Base-by-base conservation (phyloP, 2,797 vertebrate genomes). In the Prionace glauca region DNA sequence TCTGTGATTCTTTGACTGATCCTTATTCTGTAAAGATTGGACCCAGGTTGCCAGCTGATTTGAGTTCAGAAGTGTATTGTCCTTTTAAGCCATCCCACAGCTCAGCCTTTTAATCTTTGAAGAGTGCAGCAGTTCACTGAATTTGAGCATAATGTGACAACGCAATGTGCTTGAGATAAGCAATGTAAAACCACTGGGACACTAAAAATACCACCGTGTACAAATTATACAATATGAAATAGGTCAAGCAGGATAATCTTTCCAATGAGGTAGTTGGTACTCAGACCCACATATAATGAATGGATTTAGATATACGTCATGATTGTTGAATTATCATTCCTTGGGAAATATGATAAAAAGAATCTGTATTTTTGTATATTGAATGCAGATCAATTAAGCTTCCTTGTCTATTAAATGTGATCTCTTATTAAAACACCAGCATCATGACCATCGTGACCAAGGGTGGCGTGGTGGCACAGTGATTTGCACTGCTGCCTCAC, bases 161-260 rank as follows among this genome's bases (percentile, higher is more conserved):
- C 56, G 26, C 93, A 72, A 29, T 95, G 29, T 95, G 60, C 29
- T 74, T 95, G 93, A 77, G 93, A 94, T 71, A 74, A 77, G 93
- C 71, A 94, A 92, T 22, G 67, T 62, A 20, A 92, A 95, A 32
- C 72, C 72, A 74, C 41, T 74, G 45, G 71, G 69, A 94, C 50
- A 18, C 71, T 56, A 74, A 77, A 95, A 77, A 92, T 69, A 92
- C 45, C 93, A 74, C 1, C 71, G 72, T 2, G 16, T 41, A 74
- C 29, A 50, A 95, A 50, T 60, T 41, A 20, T 71, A 26, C 93
- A 18, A 36, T 24, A 26, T 72, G 29, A 77, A 95, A 95, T 77
- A 77, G 93, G 93, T 95, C 45, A 50, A 26, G 12, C 16, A 77
- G 71, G 26, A 95, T 95, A 56, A 36, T 77, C 71, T 56, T 95